These are phyloP conservation scores for Podilymbus podiceps DNA, from an alignment of 2,113 vertebrate species.

Conservation along the genomic window DNA sequence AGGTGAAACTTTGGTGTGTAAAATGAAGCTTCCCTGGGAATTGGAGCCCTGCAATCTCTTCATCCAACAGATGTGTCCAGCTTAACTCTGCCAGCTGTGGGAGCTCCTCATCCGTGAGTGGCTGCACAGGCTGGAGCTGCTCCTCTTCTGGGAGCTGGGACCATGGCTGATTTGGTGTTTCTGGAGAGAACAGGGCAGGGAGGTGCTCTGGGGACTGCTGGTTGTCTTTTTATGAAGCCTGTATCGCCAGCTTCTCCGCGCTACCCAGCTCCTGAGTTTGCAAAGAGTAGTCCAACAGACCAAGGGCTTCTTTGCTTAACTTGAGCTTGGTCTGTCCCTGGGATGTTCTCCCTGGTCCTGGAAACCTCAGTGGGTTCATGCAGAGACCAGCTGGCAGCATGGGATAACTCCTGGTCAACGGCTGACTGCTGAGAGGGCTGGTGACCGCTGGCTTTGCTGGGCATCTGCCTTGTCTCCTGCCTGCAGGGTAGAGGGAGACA, in stretches of 20 bases:
- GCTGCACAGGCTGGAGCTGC: neutral
- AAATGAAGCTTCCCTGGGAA: neutral
- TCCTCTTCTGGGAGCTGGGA: neutral
- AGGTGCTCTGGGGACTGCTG: neutral
- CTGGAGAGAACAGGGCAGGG: neutral
- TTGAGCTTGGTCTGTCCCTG: neutral
- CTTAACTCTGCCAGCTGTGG: neutral
- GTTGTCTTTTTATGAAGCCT: too few species aligned
- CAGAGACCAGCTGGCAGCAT: neutral
- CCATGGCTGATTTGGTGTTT: neutral
- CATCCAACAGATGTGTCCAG: neutral
- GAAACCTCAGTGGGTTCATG: neutral
- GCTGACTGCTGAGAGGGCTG: neutral
- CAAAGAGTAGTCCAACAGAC: neutral
- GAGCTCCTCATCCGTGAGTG: neutral
- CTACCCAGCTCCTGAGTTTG: neutral
- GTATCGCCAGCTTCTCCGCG: neutral
- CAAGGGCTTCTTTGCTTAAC: neutral
- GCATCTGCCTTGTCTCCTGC: neutral
- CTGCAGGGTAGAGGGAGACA: neutral
- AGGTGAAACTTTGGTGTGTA: too few species aligned
- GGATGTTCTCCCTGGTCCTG: neutral
- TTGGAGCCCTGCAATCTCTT: too few species aligned
- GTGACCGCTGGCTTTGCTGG: neutral
- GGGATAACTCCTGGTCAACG: neutral